A percentile compares a stretch with the other conserved stretches of the same genome.
Evolutionary conservation across 2,797 vertebrate genomes (phyloP).

Genomic region (Gymnothorax javanicus): DNA sequence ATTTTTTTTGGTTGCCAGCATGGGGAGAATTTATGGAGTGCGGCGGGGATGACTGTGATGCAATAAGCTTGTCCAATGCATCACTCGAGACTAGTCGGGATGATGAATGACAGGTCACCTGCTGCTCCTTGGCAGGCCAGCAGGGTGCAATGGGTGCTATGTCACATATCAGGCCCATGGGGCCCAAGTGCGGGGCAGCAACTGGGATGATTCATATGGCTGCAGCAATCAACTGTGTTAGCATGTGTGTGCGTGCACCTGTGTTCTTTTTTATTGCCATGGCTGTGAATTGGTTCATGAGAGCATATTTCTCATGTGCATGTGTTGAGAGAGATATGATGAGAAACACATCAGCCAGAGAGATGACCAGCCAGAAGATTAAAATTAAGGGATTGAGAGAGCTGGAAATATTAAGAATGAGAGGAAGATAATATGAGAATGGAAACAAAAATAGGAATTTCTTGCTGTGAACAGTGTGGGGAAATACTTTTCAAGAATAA

Average conservation of each 20-base stretch:
- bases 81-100: background rate
- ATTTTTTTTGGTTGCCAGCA: background rate
- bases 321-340: background rate
- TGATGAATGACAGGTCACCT: background rate
- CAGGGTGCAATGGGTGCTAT: background rate
- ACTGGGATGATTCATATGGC: background rate
- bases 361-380: background rate
- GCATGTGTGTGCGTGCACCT: background rate
- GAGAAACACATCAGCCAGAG: background rate
- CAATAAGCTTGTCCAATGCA: background rate
- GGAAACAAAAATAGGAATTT: background rate
- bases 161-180: background rate
- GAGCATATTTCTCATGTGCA: background rate
- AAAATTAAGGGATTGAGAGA: background rate
- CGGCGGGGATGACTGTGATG: background rate
- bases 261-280: no score
- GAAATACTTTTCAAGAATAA: no score
- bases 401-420: background rate
- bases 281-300: no score
- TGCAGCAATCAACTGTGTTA: background rate
- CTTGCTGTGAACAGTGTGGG: background rate
- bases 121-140: background rate
- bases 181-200: background rate
- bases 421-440: background rate
- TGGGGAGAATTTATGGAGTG: background rate